These are phyloP conservation scores for Limnephilus marmoratus DNA, from an alignment of 2,888 invertebrate species.

Conservation along the genomic window DNA sequence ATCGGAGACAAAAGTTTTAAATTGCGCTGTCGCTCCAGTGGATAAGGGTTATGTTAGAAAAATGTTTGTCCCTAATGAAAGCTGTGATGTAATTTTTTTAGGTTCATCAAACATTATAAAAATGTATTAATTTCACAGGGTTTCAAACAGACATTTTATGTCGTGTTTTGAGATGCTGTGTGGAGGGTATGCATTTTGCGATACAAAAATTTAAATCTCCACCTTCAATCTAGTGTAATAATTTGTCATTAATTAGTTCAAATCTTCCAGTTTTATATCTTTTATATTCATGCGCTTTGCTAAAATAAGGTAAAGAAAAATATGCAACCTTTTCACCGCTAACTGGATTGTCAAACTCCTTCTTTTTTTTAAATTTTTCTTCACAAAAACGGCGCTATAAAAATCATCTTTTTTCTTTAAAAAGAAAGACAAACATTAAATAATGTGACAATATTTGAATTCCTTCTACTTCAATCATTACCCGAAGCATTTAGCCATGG, in stretches of 20 bases:
- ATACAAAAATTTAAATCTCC: not conserved
- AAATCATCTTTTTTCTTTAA: too few species aligned
- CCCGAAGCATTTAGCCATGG: not conserved
- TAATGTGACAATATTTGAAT: too few species aligned
- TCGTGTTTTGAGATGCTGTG: too few species aligned
- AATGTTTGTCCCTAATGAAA: not conserved
- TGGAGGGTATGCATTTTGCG: too few species aligned
- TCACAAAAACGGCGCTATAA: too few species aligned
- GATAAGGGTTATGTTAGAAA: not conserved
- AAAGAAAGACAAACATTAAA: too few species aligned
- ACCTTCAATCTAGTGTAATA: not conserved
- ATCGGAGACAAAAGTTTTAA: not conserved
- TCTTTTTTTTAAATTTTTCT: not conserved
- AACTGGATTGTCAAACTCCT: not conserved
- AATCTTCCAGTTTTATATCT: not conserved
- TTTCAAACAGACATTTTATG: too few species aligned
- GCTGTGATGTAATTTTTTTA: not conserved
- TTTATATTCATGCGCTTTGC: not conserved
- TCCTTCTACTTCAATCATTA: too few species aligned
- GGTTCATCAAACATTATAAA: not conserved
- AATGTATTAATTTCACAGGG: not conserved
- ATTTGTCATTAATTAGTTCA: not conserved
- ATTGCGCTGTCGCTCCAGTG: not conserved
- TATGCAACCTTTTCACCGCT: not conserved
- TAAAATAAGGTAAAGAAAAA: not conserved